Percentiles rank a stretch among this genome's conserved stretches.
Evolutionary conservation across 2,888 invertebrate genomes (phyloP).

Genomic region (Scelioninae gen. 2): DNA sequence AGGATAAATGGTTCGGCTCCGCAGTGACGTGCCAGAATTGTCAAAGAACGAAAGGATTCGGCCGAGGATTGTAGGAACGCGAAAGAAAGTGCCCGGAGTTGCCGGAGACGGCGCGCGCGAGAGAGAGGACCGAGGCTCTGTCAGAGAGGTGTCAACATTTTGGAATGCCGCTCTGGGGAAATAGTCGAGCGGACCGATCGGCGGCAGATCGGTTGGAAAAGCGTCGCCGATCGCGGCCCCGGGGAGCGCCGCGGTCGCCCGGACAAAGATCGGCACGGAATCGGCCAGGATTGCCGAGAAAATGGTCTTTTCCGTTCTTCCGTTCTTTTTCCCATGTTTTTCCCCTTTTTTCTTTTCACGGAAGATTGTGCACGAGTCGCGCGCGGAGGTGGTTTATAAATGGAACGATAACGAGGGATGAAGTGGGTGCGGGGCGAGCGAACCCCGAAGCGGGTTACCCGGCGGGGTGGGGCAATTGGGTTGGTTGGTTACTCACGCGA

Average conservation of each 20-base stretch:
- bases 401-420: constrained; percentile 10
- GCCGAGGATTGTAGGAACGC: constrained; percentile 18
- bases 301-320: no score
- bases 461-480: constrained; percentile 8
- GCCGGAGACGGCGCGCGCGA: constrained; percentile 12
- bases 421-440: not conserved
- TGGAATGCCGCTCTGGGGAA: constrained; percentile 71
- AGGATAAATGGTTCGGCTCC: no score
- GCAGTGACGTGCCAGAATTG: constrained; percentile 25
- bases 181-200: no score
- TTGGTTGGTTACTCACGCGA: constrained; percentile 67
- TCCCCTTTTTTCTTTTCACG: constrained; percentile 11
- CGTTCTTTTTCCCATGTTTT: no score
- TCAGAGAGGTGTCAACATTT: constrained; percentile 72
- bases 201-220: no score
- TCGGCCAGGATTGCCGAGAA: no score
- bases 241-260: no score
- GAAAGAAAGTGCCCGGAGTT: constrained; percentile 24
- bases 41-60: constrained; percentile 7
- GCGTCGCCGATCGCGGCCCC: no score
- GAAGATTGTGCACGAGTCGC: constrained; percentile 25
- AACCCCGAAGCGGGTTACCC: not conserved
- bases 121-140: constrained; percentile 60
- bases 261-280: no score
- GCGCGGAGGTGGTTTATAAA: constrained; percentile 27